phyloP scores from a whole-genome alignment of 2,113 vertebrate genomes.

The Salvator merianae region DNA sequence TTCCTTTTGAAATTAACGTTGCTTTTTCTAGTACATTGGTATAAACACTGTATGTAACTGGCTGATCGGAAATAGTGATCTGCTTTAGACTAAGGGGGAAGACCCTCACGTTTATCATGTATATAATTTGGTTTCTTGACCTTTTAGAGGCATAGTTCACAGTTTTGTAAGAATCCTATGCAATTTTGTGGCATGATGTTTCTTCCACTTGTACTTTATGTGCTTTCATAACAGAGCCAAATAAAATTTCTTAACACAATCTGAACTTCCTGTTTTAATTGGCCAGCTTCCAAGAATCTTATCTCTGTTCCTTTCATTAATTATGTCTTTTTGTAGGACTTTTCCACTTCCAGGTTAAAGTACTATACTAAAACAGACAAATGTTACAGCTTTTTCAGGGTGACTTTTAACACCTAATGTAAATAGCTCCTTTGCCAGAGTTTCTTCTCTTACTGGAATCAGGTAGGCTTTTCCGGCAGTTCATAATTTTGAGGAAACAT shows the following conservation, averaged over 20 bases:
- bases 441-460: too few species aligned
- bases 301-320: background rate
- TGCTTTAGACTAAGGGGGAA: slow-evolving; percentile 72
- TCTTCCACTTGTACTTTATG: slow-evolving; percentile 87
- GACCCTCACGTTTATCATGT: slow-evolving; percentile 75
- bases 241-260: slow-evolving; percentile 84
- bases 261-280: slow-evolving; percentile 29
- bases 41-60: slow-evolving; percentile 80
- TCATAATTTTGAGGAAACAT: too few species aligned
- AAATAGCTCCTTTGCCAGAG: too few species aligned
- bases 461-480: too few species aligned
- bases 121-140: slow-evolving; percentile 76
- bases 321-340: too few species aligned
- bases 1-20: slow-evolving; percentile 87
- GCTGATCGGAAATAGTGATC: slow-evolving; percentile 75
- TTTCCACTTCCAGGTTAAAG: too few species aligned
- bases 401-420: too few species aligned
- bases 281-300: background rate
- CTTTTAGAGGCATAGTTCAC: slow-evolving; percentile 81
- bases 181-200: slow-evolving; percentile 92
- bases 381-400: too few species aligned
- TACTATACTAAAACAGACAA: too few species aligned
- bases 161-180: slow-evolving; percentile 89
- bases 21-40: slow-evolving; percentile 79
- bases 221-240: slow-evolving; percentile 86